phyloP scores from a whole-genome alignment of 2,113 vertebrate species.

The Sarotherodon lohbergeri region DNA sequence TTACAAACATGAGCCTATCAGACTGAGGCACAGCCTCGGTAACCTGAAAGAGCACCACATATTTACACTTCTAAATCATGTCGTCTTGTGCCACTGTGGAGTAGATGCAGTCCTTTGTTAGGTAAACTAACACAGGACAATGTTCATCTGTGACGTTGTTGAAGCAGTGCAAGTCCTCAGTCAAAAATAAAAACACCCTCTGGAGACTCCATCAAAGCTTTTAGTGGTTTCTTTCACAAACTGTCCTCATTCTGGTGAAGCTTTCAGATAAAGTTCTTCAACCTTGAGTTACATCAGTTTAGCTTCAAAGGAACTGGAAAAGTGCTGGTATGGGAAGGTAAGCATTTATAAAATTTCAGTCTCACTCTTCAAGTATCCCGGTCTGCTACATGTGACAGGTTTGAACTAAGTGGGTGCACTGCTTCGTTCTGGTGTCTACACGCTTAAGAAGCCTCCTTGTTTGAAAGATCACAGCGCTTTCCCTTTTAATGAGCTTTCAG shows the following conservation, averaged over 20 bases:
- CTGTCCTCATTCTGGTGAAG: background rate
- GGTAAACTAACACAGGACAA: background rate
- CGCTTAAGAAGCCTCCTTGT: background rate
- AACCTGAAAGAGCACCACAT: background rate
- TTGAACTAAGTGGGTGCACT: background rate
- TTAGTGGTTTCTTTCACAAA: background rate
- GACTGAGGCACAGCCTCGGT: background rate
- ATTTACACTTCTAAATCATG: background rate
- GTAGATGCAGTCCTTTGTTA: background rate
- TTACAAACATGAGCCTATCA: background rate
- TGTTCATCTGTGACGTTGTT: background rate
- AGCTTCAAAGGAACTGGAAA: background rate
- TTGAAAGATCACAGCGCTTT: background rate
- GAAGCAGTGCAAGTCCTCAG: background rate
- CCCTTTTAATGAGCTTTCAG: background rate
- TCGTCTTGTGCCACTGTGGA: fast-evolving
- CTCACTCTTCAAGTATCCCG: background rate
- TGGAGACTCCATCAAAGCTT: background rate
- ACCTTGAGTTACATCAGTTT: background rate
- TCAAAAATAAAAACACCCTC: background rate
- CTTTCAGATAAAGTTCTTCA: background rate
- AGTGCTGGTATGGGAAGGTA: background rate
- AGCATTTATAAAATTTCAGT: background rate
- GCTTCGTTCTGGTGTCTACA: background rate
- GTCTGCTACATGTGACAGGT: background rate